Conservation (phyloP, 2,113 vertebrate genomes). For the Gobiocypris rarus region DNA sequence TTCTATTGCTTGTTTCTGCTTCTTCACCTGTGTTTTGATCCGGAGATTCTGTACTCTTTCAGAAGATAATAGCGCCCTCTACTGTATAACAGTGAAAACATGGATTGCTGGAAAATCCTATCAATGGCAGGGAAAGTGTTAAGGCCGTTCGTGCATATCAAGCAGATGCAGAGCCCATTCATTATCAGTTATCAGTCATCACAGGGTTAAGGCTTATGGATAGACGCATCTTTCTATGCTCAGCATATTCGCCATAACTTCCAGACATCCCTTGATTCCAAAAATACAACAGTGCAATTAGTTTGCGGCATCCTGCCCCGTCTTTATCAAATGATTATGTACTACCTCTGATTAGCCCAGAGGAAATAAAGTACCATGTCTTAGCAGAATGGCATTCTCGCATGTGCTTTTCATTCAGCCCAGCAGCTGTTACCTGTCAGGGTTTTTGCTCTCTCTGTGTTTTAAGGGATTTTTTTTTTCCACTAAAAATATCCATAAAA, state of each 20-base stretch:
- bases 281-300: slow-evolving; percentile 55
- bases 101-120: too few species aligned
- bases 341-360: slow-evolving; percentile 56
- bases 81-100: too few species aligned
- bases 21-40: too few species aligned
- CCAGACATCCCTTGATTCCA: slow-evolving; percentile 15
- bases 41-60: too few species aligned
- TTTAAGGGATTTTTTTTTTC: background rate
- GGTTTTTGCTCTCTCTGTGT: slow-evolving; percentile 32
- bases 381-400: slow-evolving; percentile 58
- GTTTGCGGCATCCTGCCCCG: slow-evolving; percentile 56
- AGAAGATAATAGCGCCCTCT: too few species aligned
- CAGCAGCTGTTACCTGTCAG: slow-evolving; percentile 68
- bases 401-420: slow-evolving; percentile 64
- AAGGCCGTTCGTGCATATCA: background rate
- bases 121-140: too few species aligned
- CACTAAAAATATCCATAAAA: background rate
- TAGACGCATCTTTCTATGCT: slow-evolving; percentile 36
- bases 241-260: slow-evolving; percentile 10
- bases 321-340: slow-evolving; percentile 60
- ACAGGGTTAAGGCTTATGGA: slow-evolving; percentile 8
- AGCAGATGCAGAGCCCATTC: background rate
- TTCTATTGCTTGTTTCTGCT: too few species aligned
- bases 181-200: slow-evolving; percentile 36
- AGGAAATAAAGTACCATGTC: slow-evolving; percentile 63